Conservation (phyloP, 2,113 vertebrate genomes). For the Brachypteracias leptosomus region DNA sequence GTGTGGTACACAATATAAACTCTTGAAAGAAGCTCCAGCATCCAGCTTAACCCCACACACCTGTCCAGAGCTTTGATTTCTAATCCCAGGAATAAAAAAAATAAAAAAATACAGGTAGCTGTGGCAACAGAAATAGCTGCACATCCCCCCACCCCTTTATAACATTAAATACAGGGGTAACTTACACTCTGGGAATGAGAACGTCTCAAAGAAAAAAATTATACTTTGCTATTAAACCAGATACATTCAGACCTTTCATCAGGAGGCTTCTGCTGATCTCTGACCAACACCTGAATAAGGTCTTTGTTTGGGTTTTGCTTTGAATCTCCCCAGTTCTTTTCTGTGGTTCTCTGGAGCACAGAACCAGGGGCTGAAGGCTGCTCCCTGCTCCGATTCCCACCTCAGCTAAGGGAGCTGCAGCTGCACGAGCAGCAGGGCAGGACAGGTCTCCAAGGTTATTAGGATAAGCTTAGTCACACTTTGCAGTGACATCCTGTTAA, state of each 20-base stretch:
- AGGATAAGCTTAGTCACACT: constrained; percentile 26
- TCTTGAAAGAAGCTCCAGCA: neutral
- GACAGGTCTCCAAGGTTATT: neutral
- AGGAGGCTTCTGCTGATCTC: constrained; percentile 44
- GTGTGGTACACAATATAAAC: neutral
- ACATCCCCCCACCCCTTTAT: constrained; percentile 54
- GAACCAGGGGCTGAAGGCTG: neutral
- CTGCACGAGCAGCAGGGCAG: neutral
- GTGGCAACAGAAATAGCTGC: constrained; percentile 65
- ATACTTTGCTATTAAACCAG: constrained; percentile 54
- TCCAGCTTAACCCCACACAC: neutral
- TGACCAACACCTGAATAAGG: constrained; percentile 39
- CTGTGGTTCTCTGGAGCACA: neutral
- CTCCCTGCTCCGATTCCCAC: neutral
- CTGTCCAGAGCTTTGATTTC: constrained; percentile 35
- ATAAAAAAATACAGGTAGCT: neutral
- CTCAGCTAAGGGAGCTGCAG: neutral
- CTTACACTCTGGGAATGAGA: constrained; percentile 70
- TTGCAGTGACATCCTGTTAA: constrained; percentile 8
- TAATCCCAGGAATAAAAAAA: constrained; percentile 2
- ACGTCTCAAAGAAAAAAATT: neutral
- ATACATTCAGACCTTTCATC: constrained; percentile 53
- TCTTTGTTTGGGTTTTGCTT: constrained; percentile 41
- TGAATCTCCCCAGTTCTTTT: constrained; percentile 4
- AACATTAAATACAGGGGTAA: constrained; percentile 58